phyloP scores from a whole-genome alignment of 2,113 vertebrate species.

The Probosciger aterrimus region DNA sequence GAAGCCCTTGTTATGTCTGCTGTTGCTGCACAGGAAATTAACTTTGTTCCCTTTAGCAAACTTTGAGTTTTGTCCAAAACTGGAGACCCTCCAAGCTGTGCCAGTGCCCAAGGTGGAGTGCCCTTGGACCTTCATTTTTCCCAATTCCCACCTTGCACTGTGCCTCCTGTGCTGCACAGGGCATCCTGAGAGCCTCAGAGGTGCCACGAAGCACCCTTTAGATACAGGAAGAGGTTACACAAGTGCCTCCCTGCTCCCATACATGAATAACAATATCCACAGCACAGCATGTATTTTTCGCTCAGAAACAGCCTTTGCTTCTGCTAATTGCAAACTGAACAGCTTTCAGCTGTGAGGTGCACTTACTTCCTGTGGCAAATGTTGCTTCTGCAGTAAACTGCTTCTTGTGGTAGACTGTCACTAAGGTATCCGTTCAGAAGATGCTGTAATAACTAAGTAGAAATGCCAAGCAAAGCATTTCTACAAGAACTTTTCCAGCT shows the following conservation, averaged over 20 bases:
- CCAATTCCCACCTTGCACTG: background rate
- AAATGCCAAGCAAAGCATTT: background rate
- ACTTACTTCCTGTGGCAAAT: background rate
- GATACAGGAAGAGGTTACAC: background rate
- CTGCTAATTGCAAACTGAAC: background rate
- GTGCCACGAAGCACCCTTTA: background rate
- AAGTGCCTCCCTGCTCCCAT: background rate
- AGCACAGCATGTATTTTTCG: accelerated
- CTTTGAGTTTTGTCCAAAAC: background rate
- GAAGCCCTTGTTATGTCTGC: background rate
- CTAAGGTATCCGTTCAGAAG: background rate
- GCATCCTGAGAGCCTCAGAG: background rate
- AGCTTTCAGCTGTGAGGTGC: background rate
- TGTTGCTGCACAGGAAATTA: background rate
- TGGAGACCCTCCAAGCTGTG: background rate
- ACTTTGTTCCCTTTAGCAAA: background rate
- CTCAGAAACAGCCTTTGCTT: background rate
- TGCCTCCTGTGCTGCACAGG: background rate
- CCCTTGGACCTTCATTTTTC: background rate
- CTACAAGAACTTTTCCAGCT: background rate
- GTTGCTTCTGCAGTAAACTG: background rate
- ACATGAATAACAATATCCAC: accelerated
- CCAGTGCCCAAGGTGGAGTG: background rate
- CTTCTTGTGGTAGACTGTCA: background rate
- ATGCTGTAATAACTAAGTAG: background rate